Conservation (phyloP, 2,113 vertebrate genomes). For the Forbesichthys agassizii region DNA sequence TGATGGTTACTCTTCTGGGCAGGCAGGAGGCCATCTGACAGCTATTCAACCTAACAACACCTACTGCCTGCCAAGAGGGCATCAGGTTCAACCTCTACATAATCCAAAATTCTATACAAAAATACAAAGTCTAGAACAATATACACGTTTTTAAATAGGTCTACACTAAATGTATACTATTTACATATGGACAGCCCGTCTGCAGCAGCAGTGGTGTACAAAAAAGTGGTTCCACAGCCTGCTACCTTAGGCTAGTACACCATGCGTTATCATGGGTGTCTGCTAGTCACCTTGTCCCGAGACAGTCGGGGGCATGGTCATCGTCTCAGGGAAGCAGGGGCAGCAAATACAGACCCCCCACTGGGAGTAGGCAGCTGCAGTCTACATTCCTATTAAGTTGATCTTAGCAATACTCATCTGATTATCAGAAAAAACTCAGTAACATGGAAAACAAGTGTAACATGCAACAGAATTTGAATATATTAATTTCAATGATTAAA, state of each 20-base stretch:
- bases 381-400: background rate
- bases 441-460: constrained; percentile 55
- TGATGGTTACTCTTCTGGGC: too few relatives aligned
- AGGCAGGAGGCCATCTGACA: too few relatives aligned
- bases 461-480: constrained; percentile 56
- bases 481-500: too few relatives aligned
- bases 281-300: too few relatives aligned
- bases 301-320: too few relatives aligned
- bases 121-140: constrained; percentile 81
- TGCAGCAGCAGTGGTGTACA: constrained; percentile 70
- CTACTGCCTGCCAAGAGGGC: constrained; percentile 21
- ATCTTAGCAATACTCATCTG: constrained; percentile 35
- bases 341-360: constrained; percentile 32
- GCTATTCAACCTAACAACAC: too few relatives aligned
- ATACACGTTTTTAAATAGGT: constrained; percentile 69
- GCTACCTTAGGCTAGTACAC: background rate
- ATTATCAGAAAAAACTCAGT: constrained; percentile 49
- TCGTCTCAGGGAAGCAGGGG: constrained; percentile 42
- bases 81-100: constrained; percentile 61
- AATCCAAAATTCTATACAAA: constrained; percentile 78
- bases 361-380: too few relatives aligned
- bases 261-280: too few relatives aligned
- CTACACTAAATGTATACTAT: constrained; percentile 72
- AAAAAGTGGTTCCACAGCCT: constrained; percentile 61
- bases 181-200: constrained; percentile 47